Conservation (phyloP, 2,113 vertebrate genomes). For the Apteryx owenii region DNA sequence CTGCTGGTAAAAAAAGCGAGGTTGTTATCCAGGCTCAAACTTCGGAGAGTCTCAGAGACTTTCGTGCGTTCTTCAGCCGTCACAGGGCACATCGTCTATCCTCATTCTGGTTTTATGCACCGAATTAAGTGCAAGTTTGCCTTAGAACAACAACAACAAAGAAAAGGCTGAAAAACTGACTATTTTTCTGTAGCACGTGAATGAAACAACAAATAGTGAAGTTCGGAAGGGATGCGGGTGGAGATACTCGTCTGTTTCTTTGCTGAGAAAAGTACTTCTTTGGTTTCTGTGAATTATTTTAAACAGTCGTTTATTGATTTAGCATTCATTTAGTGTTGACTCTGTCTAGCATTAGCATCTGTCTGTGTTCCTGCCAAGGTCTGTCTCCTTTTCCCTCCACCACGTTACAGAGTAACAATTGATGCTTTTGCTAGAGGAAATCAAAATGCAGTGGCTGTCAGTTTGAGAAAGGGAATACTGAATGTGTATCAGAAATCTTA, state of each 20-base stretch:
- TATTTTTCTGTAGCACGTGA: not conserved
- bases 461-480: rapidly evolving
- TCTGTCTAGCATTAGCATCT: not conserved
- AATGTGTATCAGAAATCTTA: not conserved
- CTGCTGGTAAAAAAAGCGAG: not conserved
- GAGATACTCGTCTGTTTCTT: not conserved
- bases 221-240: not conserved
- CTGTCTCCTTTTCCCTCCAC: not conserved
- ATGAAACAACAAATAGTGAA: not conserved
- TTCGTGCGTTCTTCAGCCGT: rapidly evolving
- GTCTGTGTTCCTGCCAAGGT: no score
- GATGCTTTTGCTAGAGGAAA: not conserved
- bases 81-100: rapidly evolving
- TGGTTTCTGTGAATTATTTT: not conserved
- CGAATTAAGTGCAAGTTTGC: not conserved
- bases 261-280: not conserved
- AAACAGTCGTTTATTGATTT: not conserved
- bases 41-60: not conserved
- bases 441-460: not conserved
- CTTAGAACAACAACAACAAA: not conserved
- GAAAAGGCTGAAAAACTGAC: not conserved
- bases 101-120: not conserved
- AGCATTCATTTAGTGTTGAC: not conserved
- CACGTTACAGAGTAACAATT: not conserved
- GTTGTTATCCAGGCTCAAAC: not conserved